A percentile compares a stretch with the other conserved stretches of the same genome.
phyloP scores from a whole-genome alignment of 2,888 invertebrate species.

The Acanthoscelides obtectus region DNA sequence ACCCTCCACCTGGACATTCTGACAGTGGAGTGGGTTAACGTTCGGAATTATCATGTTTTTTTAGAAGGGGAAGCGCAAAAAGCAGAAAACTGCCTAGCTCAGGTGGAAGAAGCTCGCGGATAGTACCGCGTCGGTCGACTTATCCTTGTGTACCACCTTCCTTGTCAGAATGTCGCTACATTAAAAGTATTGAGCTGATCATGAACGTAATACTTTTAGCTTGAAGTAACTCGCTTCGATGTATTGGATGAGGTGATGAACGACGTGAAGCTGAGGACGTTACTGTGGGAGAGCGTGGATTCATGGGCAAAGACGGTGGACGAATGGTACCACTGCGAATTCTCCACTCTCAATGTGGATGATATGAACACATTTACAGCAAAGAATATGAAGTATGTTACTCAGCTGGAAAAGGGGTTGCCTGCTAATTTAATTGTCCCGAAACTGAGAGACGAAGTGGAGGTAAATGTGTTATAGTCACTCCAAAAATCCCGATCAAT shows the following conservation, averaged over 20 bases:
- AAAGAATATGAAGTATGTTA: constrained; percentile 67
- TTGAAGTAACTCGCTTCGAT: constrained; percentile 79
- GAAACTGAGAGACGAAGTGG: constrained; percentile 69
- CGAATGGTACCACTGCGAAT: constrained; percentile 63
- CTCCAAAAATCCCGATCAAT: no score
- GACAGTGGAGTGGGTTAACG: no score
- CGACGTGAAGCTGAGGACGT: constrained; percentile 73
- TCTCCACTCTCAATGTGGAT: constrained; percentile 65
- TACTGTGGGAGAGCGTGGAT: constrained; percentile 74
- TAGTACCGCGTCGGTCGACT: no score
- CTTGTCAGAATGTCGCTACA: no score
- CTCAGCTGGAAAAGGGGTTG: constrained; percentile 78
- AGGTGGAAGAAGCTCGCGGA: no score
- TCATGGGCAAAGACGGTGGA: constrained; percentile 66
- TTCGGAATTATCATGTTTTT: no score
- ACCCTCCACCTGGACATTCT: no score
- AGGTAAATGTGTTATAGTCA: no score
- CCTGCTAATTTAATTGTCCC: constrained; percentile 78
- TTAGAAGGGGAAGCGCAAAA: no score
- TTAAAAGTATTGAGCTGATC: background rate
- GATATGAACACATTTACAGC: constrained; percentile 63
- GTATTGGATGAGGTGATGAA: constrained; percentile 73
- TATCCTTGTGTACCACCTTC: no score
- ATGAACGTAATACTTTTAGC: constrained; percentile 44
- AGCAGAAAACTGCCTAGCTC: no score